Evolutionary conservation across 2,888 invertebrate genomes (phyloP), one percentile per base, ranked within the genome.

Genomic region (Podotricha telesiphe): DNA sequence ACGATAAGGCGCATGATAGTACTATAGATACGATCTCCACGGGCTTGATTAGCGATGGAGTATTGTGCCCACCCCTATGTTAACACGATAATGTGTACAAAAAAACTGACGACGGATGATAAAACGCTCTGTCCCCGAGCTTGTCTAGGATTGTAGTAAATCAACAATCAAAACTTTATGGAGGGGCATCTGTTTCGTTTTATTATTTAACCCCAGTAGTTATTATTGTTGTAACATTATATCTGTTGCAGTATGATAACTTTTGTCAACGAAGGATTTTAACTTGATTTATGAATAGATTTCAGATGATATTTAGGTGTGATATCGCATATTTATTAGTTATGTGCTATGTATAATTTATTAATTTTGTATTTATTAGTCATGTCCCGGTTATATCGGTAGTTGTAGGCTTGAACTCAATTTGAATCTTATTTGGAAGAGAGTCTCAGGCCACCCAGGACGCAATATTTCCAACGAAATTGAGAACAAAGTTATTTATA

Each of bases 1-100:
- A 70, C 69, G 77, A 77, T 77, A 77, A 75, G 72, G 81, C 72
- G 69, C 72, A 67, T 73, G 73, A 73, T 75, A 73, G 73, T 55
- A 55, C 17, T 55, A 17, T 73, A 77, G 73, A 74, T 73, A 73
- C 59, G 67, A 75, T 76, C 71, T 72, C 59, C 64, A 66, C 48
- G 73, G 73, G 59, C 66, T 63, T 67, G 68, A 71, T 71, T 68
- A 67, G 65, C 70, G 58, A 70, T 69, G 68, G 65, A 61, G 70
- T 59, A 70, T 73, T 70, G 73, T 68, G 55, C 64, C 66, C 70
- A 67, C 70, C 73, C 73, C 68, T 68, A 61, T 68, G 47, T 47
- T 47, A 56, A 68, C 59, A 65, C 64, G 64, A 67, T 67, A 64
- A 72, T 64, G 58, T 28, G n/a, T 22, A 71, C 64, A 73, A 73